These are phyloP conservation scores for Malurus elegans DNA, from an alignment of 2,113 vertebrate genomes.

Conservation along the genomic window DNA sequence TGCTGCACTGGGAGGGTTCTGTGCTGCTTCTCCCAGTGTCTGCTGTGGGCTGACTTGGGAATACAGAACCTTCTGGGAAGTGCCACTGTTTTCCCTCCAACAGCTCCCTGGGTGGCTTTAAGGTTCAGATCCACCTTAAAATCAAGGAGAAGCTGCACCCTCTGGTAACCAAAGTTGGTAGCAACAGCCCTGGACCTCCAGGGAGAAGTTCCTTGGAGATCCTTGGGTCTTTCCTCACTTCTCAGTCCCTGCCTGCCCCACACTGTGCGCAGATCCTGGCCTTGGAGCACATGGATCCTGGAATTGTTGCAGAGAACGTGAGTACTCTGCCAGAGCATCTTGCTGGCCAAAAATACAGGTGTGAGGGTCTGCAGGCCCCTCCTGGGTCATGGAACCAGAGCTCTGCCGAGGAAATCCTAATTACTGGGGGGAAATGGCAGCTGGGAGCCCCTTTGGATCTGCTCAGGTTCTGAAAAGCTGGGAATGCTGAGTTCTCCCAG, in stretches of 20 bases:
- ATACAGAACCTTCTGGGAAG: background rate
- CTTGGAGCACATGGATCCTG: conserved; percentile 22
- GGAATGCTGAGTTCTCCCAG: background rate
- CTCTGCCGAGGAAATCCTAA: background rate
- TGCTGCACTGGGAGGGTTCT: background rate
- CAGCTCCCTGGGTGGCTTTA: background rate
- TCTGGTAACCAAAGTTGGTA: conserved; percentile 61
- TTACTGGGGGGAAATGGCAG: background rate
- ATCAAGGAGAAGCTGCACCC: background rate
- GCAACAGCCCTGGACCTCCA: background rate
- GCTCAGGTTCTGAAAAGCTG: background rate
- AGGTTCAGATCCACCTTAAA: background rate
- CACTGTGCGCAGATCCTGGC: background rate
- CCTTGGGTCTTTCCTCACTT: background rate
- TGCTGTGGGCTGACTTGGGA: background rate
- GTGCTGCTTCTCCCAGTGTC: background rate
- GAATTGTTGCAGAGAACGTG: background rate
- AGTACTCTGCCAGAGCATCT: conserved; percentile 13
- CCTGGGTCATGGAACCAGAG: rapidly evolving
- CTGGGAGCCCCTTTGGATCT: background rate
- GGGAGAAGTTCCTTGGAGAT: background rate
- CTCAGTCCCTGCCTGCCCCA: background rate
- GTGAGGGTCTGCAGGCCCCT: background rate
- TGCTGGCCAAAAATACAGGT: conserved; percentile 50
- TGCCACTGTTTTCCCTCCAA: background rate